Conservation (phyloP, 2,113 vertebrate species). For the Vulpes lagopus region DNA sequence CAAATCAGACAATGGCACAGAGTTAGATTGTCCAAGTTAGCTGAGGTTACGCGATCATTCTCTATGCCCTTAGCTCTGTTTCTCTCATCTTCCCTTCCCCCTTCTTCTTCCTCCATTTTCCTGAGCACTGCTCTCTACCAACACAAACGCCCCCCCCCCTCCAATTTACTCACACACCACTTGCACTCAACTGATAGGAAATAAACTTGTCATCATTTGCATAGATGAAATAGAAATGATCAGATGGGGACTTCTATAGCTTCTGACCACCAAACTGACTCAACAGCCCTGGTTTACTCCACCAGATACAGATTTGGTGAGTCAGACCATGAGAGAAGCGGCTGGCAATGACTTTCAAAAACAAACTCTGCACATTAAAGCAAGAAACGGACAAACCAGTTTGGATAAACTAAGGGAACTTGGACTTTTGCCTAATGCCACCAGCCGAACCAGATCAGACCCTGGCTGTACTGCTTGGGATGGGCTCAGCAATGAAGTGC, state of each 20-base stretch:
- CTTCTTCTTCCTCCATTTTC: slow-evolving; percentile 23
- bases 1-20: not conserved
- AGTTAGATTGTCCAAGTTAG: not conserved
- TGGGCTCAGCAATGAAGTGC: not conserved
- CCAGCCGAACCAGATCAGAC: not conserved
- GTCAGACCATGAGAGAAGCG: slow-evolving; percentile 33
- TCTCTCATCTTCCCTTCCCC: not conserved
- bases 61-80: not conserved
- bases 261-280: not conserved
- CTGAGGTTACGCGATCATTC: not conserved
- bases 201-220: slow-evolving; percentile 27
- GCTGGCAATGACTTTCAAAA: slow-evolving; percentile 56
- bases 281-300: not conserved
- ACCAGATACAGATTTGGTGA: not conserved
- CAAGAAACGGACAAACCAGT: slow-evolving; percentile 47
- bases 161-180: not conserved
- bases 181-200: slow-evolving; percentile 38
- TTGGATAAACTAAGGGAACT: slow-evolving; percentile 48
- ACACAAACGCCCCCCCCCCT: not conserved
- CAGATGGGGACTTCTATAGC: slow-evolving; percentile 37
- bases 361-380: slow-evolving; percentile 33
- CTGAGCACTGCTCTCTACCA: not conserved
- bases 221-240: slow-evolving; percentile 23
- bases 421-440: slow-evolving; percentile 36
- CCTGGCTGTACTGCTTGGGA: not conserved